Evolutionary conservation across 2,113 vertebrate genomes (phyloP).

Genomic region (Tor tambroides): DNA sequence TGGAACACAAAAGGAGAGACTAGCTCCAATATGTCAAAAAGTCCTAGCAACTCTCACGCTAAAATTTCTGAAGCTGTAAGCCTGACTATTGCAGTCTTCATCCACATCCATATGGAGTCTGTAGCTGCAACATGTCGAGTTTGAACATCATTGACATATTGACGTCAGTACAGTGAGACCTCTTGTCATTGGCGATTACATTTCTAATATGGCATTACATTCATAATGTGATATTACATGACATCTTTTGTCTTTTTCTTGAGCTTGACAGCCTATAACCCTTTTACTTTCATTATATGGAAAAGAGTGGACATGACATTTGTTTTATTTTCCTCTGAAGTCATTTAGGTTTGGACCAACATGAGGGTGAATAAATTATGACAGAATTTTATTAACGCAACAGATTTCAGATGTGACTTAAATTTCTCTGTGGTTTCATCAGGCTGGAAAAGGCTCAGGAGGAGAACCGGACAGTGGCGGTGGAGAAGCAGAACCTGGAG

Average conservation of each 20-base stretch:
- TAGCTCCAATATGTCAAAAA: neutral
- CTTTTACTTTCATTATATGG: neutral
- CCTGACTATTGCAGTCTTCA: neutral
- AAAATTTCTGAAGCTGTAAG: neutral
- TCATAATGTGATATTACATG: neutral
- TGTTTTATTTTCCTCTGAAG: neutral
- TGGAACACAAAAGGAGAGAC: neutral
- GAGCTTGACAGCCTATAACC: neutral
- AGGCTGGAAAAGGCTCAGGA: slow-evolving; percentile 98
- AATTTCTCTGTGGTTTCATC: neutral
- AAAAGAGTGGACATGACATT: neutral
- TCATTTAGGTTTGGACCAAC: neutral
- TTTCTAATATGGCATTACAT: neutral
- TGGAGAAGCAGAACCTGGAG: slow-evolving; percentile 98
- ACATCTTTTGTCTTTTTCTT: too few relatives aligned
- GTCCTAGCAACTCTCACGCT: neutral
- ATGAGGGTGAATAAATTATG: neutral
- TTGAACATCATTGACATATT: too few relatives aligned
- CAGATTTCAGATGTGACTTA: neutral
- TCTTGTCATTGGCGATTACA: neutral
- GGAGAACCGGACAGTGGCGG: slow-evolving; percentile 95
- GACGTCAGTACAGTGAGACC: neutral
- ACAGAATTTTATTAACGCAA: neutral
- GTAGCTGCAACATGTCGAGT: too few relatives aligned
- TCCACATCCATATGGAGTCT: neutral